Conservation (phyloP, 2,797 vertebrate species). For the Tenualosa thibaudeaui region DNA sequence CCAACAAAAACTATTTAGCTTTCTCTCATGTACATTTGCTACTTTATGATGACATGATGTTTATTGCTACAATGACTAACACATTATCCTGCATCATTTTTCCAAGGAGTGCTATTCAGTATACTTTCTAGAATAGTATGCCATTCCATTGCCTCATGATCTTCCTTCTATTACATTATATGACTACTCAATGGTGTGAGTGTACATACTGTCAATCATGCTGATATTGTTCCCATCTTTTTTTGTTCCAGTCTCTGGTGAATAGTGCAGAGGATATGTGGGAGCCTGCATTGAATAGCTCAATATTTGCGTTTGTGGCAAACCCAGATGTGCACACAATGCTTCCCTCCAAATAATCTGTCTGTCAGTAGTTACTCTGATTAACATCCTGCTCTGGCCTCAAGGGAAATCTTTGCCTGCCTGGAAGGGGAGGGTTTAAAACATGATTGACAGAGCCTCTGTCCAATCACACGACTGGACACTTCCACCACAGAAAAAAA, state of each 20-base stretch:
- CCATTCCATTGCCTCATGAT: not conserved
- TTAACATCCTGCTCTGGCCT: slow-evolving; percentile 55
- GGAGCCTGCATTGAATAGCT: not conserved
- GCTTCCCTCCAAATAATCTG: slow-evolving; percentile 50
- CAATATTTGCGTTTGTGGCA: slow-evolving; percentile 60
- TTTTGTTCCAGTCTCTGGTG: not conserved
- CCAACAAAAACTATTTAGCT: no score
- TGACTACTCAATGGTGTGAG: not conserved
- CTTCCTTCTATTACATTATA: not conserved
- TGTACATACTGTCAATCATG: not conserved
- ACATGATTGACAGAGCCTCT: slow-evolving; percentile 1
- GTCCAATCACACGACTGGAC: not conserved
- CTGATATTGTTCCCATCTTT: not conserved
- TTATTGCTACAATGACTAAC: not conserved
- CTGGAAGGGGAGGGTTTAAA: slow-evolving; percentile 37
- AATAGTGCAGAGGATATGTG: not conserved
- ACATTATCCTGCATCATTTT: not conserved
- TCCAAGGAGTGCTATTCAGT: not conserved
- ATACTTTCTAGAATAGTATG: not conserved
- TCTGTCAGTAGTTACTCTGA: slow-evolving; percentile 58
- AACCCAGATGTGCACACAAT: slow-evolving; percentile 50
- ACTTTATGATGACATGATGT: no score
- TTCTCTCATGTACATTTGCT: no score
- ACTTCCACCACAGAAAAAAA: not conserved
- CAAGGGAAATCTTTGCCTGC: slow-evolving; percentile 46